Evolutionary conservation across 2,888 invertebrate species (phyloP), one percentile per base, ranked within the genome.

Genomic region (Tetheella fluctuosa): DNA sequence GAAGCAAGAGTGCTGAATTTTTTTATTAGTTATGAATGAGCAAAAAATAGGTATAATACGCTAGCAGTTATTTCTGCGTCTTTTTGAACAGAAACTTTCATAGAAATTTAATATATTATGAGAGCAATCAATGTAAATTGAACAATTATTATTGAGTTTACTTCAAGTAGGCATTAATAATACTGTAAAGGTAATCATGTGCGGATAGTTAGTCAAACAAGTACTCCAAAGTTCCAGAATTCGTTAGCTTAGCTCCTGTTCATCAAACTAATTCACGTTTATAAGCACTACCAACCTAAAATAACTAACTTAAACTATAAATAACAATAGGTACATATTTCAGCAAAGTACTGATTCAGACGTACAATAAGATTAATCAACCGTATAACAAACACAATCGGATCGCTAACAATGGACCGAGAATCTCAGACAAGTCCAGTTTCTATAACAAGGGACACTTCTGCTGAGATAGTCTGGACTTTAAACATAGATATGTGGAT

Each of bases 401-500:
- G 48, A 48, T 48, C 15, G 1, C 48, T 48, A 48, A 48, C 48
- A 48, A 48, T 48, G 48, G 48, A 20, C 20, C 10, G 10, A 20
- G 48, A 48, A 20, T 48, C 48, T 20, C 48, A 48, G 48, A 48
- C 17, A 48, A 20, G 48, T 10, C 48, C 20, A 10, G 48, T n/a
- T 48, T 48, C 48, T 48, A 39, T 39, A 48, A 48, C 48, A 48
- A 48, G 48, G 48, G 48, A n/a, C 48, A 48, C 48, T 48, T 48
- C 20, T 30, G 28, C 48, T 30, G 28, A 30, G 23, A 28, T 54
- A 54, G 54, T 30, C 54, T 28, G 30, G 30, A 54, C 23, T 54
- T 23, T 30, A 54, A 34, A 34, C 15, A 28, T 30, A 54, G 30
- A 54, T 28, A 17, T 17, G 28, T 17, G 28, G 17, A 30, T 30